Evolutionary conservation across 1,140 invertebrate species (phyloP), one percentile per base, ranked within the genome.

Genomic region (Ceratina australensis): DNA sequence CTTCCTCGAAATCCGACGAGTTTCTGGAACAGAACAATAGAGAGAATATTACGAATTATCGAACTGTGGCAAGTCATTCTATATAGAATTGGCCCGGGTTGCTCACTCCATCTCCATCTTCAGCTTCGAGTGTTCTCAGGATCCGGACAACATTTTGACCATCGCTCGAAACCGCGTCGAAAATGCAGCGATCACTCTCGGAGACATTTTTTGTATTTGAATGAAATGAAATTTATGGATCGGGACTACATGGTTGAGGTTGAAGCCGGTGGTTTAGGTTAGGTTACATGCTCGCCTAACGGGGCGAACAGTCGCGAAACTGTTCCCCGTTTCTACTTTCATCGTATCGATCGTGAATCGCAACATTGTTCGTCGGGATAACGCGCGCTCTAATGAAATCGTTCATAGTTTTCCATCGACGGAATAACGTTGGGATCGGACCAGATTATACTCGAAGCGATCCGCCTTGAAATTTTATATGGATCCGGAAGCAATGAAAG

Each of bases 1-100:
- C 92, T 18, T 90, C 74, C 16, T 85, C 83, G 78, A 94, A 94
- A 71, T 63, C 61, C 42, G 5, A 24, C n/a, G 66, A 71, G 54
- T 67, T 49, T 2, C 59, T 72, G 65, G 0, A 71, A 71, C 49
- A n/a, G 42, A 13, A 52, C 7, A 60, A 3, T 12, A 2, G n/a
- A 4, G 15, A 1, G 7, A 0, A 54, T n/a, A 3, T n/a, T 54
- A n/a, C 15, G 52, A 54, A 54, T 54, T 54, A 7, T 54, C 33
- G 33, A 8, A 42, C 52, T 28, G 12, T 7, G 50, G 50, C 20
- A 12, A 8, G n/a, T 1, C 18, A 4, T 60, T 18, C 42, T 8
- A 15, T n/a, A n/a, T n/a, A n/a, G n/a, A n/a, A 22, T 1, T 2
- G 16, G 24, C 61, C 4, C 18, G 7, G 4, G 16, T 54, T 24